phyloP scores from a whole-genome alignment of 2,113 vertebrate genomes.

The Lophotis ruficrista region DNA sequence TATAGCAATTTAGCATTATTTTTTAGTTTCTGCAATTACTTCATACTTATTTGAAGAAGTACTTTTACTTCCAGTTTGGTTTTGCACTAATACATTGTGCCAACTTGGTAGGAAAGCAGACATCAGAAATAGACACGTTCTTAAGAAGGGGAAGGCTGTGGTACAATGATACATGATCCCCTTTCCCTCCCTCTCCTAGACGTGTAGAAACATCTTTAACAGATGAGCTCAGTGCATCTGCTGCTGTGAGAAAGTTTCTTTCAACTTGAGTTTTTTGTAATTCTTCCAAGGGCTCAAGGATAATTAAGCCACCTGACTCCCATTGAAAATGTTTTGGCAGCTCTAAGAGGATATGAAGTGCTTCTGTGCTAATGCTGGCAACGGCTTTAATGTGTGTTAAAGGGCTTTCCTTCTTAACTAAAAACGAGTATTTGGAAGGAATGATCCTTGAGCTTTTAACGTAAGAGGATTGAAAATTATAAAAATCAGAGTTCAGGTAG shows the following conservation, averaged over 20 bases:
- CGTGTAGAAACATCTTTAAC: constrained; percentile 13
- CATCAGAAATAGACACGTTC: not conserved
- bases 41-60: not conserved
- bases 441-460: constrained; percentile 39
- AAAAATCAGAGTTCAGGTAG: constrained; percentile 34
- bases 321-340: constrained; percentile 62
- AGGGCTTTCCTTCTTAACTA: constrained; percentile 63
- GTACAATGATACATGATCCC: not conserved
- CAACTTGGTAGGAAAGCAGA: not conserved
- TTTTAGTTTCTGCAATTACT: not conserved
- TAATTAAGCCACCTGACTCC: constrained; percentile 64
- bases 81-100: not conserved
- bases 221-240: constrained; percentile 52
- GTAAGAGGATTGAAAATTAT: constrained; percentile 56
- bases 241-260: constrained; percentile 59
- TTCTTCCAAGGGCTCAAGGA: constrained; percentile 39
- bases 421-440: constrained; percentile 41
- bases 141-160: not conserved
- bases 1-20: not conserved
- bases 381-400: constrained; percentile 50
- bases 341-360: constrained; percentile 59
- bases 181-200: not conserved
- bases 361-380: constrained; percentile 62
- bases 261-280: constrained; percentile 39
- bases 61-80: not conserved